A percentile compares a stretch with the other conserved stretches of the same genome.
These are phyloP conservation scores for Eupithecia dodoneata DNA, from an alignment of 2,888 invertebrate species.

Conservation along the genomic window DNA sequence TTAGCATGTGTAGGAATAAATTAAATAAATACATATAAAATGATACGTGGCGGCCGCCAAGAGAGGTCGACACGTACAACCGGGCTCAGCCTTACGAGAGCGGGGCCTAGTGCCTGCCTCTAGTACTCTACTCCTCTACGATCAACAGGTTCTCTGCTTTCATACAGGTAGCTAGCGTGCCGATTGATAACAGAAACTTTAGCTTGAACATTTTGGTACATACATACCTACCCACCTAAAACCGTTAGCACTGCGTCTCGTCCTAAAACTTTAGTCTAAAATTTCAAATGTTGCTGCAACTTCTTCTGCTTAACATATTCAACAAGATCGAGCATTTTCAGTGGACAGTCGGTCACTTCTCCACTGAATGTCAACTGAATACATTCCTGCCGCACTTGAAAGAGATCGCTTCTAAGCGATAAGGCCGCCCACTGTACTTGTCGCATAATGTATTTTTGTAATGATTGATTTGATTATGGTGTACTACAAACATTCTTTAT, in stretches of 20 bases:
- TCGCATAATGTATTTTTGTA: too few species aligned
- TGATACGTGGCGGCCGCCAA: slow-evolving; percentile 61
- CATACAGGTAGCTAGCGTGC: neutral
- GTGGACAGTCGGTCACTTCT: neutral
- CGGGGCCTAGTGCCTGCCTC: neutral
- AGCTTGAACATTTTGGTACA: neutral
- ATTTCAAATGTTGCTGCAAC: neutral
- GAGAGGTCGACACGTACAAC: slow-evolving; percentile 62
- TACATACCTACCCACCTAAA: too few species aligned
- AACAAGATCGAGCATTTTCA: neutral
- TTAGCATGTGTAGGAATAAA: slow-evolving; percentile 56
- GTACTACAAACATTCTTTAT: too few species aligned
- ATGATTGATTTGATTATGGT: too few species aligned
- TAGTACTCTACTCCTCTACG: neutral
- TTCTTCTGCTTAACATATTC: neutral
- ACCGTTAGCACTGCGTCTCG: neutral
- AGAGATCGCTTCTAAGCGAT: too few species aligned
- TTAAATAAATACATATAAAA: slow-evolving; percentile 64
- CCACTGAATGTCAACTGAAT: neutral
- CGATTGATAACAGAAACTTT: neutral
- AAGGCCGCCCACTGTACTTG: too few species aligned
- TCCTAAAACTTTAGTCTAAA: neutral
- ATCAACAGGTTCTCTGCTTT: neutral
- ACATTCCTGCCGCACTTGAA: neutral
- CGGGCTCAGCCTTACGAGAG: neutral